Percentiles rank a stretch among this genome's conserved stretches.
These are phyloP conservation scores for Fregetta grallaria DNA, from an alignment of 2,113 vertebrate species.

Conservation along the genomic window DNA sequence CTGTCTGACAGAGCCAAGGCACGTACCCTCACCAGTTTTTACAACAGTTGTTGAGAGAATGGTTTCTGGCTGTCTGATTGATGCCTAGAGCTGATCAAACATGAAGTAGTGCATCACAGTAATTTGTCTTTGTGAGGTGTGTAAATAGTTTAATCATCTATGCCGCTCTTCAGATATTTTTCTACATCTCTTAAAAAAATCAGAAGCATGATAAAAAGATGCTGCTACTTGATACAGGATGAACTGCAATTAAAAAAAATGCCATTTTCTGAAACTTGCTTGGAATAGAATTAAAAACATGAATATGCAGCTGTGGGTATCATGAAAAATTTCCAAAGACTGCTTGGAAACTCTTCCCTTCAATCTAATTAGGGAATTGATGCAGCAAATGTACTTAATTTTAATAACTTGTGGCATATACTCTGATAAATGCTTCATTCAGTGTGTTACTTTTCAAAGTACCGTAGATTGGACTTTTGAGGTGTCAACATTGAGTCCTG, in stretches of 20 bases:
- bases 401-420: not conserved
- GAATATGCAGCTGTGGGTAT: conserved; percentile 10
- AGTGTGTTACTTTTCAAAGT: not conserved
- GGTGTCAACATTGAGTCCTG: not conserved
- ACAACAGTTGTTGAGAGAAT: not conserved
- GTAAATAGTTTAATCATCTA: not conserved
- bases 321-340: not conserved
- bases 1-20: not conserved
- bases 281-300: not conserved
- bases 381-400: not conserved
- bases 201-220: not conserved
- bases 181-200: not conserved
- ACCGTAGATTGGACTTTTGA: not conserved
- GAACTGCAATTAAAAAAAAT: not conserved
- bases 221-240: not conserved
- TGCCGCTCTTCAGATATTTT: not conserved
- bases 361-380: not conserved
- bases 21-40: not conserved
- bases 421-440: not conserved
- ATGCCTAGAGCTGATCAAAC: not conserved
- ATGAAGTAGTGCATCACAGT: not conserved
- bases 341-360: conserved; percentile 27
- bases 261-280: not conserved
- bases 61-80: not conserved
- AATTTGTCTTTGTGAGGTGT: not conserved